Conservation (phyloP, 2,888 invertebrate genomes). For the Callinectes sapidus region DNA sequence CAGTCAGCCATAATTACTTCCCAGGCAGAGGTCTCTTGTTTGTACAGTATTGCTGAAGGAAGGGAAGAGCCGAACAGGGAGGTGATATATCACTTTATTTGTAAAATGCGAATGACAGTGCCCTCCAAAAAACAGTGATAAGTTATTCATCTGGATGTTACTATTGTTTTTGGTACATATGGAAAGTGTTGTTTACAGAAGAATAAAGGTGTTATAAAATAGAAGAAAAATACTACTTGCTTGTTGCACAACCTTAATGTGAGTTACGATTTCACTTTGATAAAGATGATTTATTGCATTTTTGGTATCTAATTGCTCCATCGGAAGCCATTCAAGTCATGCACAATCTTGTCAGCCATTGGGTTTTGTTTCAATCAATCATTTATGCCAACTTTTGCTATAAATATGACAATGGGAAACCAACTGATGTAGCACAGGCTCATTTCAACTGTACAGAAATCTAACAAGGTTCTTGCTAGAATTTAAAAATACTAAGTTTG, state of each 20-base stretch:
- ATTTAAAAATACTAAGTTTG: not conserved
- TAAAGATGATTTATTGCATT: not conserved
- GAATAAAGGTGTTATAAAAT: not conserved
- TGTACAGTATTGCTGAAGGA: not conserved
- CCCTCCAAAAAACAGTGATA: conserved; percentile 24
- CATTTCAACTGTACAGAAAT: not conserved
- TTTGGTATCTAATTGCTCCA: not conserved
- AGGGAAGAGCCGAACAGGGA: not conserved
- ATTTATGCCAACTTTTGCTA: not conserved
- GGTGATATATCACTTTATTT: conserved; percentile 28
- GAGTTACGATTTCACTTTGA: not conserved
- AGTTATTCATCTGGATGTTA: not conserved
- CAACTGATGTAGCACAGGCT: not conserved
- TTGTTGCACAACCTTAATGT: conserved; percentile 3
- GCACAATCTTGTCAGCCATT: not conserved
- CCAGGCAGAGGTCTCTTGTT: not conserved
- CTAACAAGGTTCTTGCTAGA: not conserved
- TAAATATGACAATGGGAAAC: not conserved
- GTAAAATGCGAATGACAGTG: conserved; percentile 27
- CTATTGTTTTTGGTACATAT: not conserved
- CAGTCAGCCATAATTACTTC: not conserved
- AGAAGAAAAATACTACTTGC: not conserved
- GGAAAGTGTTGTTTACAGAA: conserved; percentile 17
- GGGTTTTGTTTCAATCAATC: not conserved
- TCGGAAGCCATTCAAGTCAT: not conserved